A percentile compares a stretch with the other conserved stretches of the same genome.
Conservation (phyloP, 2,888 invertebrate genomes). For the Cristatella mucedo region DNA sequence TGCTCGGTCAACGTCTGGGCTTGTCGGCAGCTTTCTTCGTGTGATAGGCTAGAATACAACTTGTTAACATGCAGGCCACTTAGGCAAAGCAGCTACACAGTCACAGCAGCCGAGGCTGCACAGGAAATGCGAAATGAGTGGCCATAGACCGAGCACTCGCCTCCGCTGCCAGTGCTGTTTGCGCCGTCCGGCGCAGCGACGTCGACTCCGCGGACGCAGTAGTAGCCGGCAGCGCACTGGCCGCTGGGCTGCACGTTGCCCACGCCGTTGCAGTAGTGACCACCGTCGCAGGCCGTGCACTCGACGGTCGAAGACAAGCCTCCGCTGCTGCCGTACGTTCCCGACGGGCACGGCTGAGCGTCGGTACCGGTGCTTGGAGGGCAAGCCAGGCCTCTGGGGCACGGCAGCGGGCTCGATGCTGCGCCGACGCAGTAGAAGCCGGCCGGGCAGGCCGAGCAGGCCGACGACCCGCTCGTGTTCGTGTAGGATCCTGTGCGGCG, state of each 20-base stretch:
- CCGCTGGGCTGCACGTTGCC: slow-evolving; percentile 19
- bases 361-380: slow-evolving; percentile 28
- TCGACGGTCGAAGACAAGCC: slow-evolving; percentile 17
- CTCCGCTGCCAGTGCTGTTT: slow-evolving; percentile 31
- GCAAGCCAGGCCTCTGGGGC: slow-evolving; percentile 28
- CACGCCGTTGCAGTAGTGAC: slow-evolving; percentile 20
- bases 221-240: slow-evolving; percentile 22
- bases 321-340: slow-evolving; percentile 24
- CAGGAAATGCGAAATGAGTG: too few species aligned
- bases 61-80: too few species aligned
- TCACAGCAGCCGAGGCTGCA: too few species aligned
- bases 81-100: too few species aligned
- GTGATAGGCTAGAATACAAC: too few species aligned
- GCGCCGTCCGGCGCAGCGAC: slow-evolving; percentile 21
- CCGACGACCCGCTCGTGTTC: slow-evolving; percentile 27
- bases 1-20: too few species aligned
- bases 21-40: too few species aligned
- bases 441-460: slow-evolving; percentile 26
- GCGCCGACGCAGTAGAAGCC: slow-evolving; percentile 29
- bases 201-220: slow-evolving; percentile 23
- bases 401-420: background rate
- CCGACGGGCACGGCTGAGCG: slow-evolving; percentile 11
- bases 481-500: slow-evolving; percentile 26
- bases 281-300: slow-evolving; percentile 23
- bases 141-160: too few species aligned